Evolutionary conservation across 1,140 invertebrate genomes (phyloP).

Genomic region (Grapholita molesta): DNA sequence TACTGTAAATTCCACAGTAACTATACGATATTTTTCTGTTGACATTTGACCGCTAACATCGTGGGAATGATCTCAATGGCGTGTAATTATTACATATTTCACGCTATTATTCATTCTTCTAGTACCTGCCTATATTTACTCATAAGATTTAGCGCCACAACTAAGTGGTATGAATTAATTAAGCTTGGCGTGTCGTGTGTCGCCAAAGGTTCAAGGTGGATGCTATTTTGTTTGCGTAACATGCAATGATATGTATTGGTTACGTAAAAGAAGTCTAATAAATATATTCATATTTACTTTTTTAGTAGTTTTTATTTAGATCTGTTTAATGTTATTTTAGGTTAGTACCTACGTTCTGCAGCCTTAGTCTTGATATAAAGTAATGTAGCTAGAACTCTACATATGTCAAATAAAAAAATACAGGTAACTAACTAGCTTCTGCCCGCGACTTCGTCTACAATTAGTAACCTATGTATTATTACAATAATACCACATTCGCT

Average conservation of each 20-base stretch:
- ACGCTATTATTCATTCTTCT: background rate
- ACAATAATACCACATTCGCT: no score
- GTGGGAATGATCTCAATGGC: conserved; percentile 14
- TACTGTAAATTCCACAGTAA: conserved; percentile 1
- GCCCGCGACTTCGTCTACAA: no score
- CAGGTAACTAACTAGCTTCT: no score
- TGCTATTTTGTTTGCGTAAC: background rate
- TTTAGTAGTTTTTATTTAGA: no score
- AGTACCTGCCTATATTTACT: background rate
- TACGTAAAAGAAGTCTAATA: conserved; percentile 6
- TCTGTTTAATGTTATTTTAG: background rate
- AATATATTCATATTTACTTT: no score
- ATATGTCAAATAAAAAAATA: no score
- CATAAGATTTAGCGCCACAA: background rate
- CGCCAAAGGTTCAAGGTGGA: conserved; percentile 1
- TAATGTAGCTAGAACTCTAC: no score
- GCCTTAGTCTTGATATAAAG: no score
- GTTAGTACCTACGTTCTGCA: no score
- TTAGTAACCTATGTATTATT: no score
- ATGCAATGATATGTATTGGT: background rate
- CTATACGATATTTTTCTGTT: conserved; percentile 8
- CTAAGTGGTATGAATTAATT: conserved; percentile 2
- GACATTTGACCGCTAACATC: conserved; percentile 9
- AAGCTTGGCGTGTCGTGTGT: background rate
- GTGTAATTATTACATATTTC: conserved; percentile 8